These are phyloP conservation scores for Ursus arctos DNA, from an alignment of 2,113 vertebrate species.

Conservation along the genomic window DNA sequence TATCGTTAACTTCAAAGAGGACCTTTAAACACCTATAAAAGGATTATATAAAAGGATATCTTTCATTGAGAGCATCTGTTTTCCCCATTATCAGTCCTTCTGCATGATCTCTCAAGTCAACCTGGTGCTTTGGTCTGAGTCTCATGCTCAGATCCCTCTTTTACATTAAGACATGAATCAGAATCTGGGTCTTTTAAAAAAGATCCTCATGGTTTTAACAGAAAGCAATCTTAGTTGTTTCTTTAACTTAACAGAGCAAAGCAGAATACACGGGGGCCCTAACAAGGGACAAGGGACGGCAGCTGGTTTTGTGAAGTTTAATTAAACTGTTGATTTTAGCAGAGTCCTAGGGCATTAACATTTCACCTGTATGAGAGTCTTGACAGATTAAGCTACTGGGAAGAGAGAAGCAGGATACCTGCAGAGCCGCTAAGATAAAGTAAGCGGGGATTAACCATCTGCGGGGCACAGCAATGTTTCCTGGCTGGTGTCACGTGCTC, in stretches of 20 bases:
- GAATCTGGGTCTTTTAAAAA: background rate
- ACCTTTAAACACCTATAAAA: background rate
- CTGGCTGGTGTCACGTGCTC: background rate
- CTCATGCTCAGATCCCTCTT: background rate
- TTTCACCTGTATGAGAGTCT: background rate
- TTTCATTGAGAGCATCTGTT: slow-evolving; percentile 24
- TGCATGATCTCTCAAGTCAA: background rate
- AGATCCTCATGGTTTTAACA: background rate
- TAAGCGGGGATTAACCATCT: accelerated
- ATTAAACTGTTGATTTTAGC: background rate
- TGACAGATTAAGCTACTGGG: background rate
- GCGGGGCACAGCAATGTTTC: accelerated
- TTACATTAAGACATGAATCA: background rate
- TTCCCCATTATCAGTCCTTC: background rate
- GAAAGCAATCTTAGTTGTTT: background rate
- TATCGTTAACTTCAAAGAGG: background rate
- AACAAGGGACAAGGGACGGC: background rate
- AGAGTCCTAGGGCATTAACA: background rate
- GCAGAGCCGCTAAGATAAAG: background rate
- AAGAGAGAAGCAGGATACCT: background rate
- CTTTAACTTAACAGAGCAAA: background rate
- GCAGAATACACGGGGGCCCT: background rate
- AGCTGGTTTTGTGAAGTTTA: background rate
- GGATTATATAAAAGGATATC: background rate
- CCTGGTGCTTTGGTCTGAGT: background rate